Evolutionary conservation across 2,888 invertebrate species (phyloP).

Genomic region (Mayetiola destructor): DNA sequence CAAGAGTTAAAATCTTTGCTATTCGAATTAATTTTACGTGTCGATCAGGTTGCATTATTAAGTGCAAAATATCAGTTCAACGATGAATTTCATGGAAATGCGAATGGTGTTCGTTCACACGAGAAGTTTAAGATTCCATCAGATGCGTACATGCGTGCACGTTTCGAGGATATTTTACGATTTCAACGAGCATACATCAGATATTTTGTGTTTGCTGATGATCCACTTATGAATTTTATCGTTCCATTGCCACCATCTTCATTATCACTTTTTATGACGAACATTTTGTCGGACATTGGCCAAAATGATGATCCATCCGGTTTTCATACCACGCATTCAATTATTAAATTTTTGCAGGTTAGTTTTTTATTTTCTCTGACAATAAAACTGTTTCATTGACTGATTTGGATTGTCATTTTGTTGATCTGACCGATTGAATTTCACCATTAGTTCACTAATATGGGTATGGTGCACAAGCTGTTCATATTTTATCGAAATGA

Average conservation of each 20-base stretch:
- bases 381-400: no score
- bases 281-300: background rate
- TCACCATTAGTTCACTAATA: no score
- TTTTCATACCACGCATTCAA: background rate
- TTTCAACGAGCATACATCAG: constrained; percentile 4
- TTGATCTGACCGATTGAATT: no score
- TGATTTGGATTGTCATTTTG: no score
- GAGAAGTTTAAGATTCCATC: background rate
- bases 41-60: background rate
- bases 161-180: background rate
- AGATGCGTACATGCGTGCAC: background rate
- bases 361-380: no score
- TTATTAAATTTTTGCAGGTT: constrained; percentile 8
- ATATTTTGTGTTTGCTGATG: background rate
- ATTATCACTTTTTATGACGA: background rate
- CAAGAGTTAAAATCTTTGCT: background rate
- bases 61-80: background rate
- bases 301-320: background rate
- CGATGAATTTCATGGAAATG: no score
- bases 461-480: no score
- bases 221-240: background rate
- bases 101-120: no score
- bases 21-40: background rate
- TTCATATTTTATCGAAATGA: background rate
- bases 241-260: constrained; percentile 1